Evolutionary conservation across 2,888 invertebrate species (phyloP).

Genomic region (Polymixis lichenea): DNA sequence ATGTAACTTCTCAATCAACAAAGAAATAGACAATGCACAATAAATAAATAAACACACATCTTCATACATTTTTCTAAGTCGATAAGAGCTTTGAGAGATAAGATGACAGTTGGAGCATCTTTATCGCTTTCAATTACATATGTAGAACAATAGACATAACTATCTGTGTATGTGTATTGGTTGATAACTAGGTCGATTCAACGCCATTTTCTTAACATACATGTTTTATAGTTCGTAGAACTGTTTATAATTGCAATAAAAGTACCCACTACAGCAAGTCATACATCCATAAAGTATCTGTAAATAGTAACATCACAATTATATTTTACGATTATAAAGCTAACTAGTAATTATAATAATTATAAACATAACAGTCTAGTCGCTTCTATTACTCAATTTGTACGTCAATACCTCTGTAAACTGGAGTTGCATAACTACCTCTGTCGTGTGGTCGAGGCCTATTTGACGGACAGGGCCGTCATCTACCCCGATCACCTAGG

Average conservation of each 20-base stretch:
- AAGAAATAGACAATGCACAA: conserved; percentile 47
- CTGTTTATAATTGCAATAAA: conserved; percentile 52
- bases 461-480: no score
- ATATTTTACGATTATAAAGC: conserved; percentile 50
- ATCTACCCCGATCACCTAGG: no score
- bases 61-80: conserved; percentile 35
- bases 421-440: no score
- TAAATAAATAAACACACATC: conserved; percentile 32
- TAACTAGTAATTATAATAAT: conserved; percentile 38
- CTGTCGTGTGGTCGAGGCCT: no score
- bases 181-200: conserved; percentile 37
- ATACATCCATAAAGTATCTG: conserved; percentile 39
- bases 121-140: conserved; percentile 40
- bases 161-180: conserved; percentile 31
- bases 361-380: conserved; percentile 40
- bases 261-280: conserved; percentile 43
- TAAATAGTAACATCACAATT: conserved; percentile 53
- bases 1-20: conserved; percentile 60
- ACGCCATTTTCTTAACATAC: conserved; percentile 31
- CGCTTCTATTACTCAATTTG: conserved; percentile 28
- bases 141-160: conserved; percentile 38
- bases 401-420: not conserved
- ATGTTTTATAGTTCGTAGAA: conserved; percentile 49
- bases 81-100: conserved; percentile 47
- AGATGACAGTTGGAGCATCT: conserved; percentile 35